A percentile compares a stretch with the other conserved stretches of the same genome.
Evolutionary conservation across 1,140 invertebrate species (phyloP).

Genomic region (Drosophila elegans): DNA sequence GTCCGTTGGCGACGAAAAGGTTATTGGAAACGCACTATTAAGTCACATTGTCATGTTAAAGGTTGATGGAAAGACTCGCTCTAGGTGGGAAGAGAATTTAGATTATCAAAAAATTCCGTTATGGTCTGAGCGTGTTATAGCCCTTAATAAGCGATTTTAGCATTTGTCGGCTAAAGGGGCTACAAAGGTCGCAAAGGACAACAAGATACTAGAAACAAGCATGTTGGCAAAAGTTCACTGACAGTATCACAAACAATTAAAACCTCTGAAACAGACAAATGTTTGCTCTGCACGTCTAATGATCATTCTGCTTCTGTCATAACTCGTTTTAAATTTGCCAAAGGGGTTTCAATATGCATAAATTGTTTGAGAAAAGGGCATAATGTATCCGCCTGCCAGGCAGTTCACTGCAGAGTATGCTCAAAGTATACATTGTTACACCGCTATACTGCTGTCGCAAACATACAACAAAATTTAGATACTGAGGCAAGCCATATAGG

Average conservation of each 20-base stretch:
- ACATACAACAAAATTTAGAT: too few relatives aligned
- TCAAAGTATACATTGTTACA: conserved; percentile 2
- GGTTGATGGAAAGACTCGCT: conserved; percentile 11
- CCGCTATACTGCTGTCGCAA: too few relatives aligned
- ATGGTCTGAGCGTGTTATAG: background rate
- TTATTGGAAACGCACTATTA: background rate
- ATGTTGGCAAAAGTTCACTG: too few relatives aligned
- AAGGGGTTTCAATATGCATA: background rate
- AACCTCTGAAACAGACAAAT: too few relatives aligned
- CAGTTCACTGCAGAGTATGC: background rate
- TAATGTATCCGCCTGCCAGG: background rate
- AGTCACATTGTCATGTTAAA: background rate
- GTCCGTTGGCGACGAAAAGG: too few relatives aligned
- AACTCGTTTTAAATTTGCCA: background rate
- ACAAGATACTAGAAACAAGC: too few relatives aligned
- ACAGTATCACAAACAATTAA: too few relatives aligned
- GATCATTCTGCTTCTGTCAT: too few relatives aligned
- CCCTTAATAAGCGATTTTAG: background rate
- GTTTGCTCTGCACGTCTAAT: too few relatives aligned
- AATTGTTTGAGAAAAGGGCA: conserved; percentile 9
- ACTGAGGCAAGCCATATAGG: too few relatives aligned
- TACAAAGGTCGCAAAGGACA: background rate
- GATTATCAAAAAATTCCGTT: conserved; percentile 20
- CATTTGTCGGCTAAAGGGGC: conserved; percentile 2
- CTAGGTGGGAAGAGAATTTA: conserved; percentile 7